Evolutionary conservation across 2,797 vertebrate species (phyloP), one percentile per base, ranked within the genome.

Genomic region (Pterois miles): DNA sequence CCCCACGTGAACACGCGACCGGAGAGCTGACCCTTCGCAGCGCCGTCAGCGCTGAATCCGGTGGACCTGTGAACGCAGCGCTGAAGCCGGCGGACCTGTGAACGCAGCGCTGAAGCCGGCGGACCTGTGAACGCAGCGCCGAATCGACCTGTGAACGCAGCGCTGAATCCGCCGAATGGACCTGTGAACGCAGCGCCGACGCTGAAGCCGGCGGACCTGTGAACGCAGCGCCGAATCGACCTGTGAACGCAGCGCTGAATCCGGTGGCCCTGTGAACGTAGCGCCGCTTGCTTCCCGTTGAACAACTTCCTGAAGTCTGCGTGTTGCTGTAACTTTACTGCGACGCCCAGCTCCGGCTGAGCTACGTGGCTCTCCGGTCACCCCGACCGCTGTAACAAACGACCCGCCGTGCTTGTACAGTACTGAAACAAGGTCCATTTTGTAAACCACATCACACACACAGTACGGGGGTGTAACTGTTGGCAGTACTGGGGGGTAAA

Each of bases 291-390:
- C 34, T 12, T 0, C 50, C 14, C 60, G 18, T 48, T 18, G 31
- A 59, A 65, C 81, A 91, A 91, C 91, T 92, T 92, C 57, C 91
- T 90, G 83, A 85, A 90, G 58, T 87, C 71, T 0, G 6, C 48
- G 57, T 52, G 57, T 65, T 71, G 27, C 40, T 48, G 38, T 20
- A 88, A 89, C 78, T 89, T 91, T n/a, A 31, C 68, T 46, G 80
- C 33, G 43, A 48, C 74, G 76, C 76, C 46, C 27, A 14, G 75
- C 71, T 70, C 8, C 60, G 4, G 76, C 0, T 58, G 1, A 22
- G 84, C 84, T 65, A 89, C 92, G 91, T 86, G 88, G 85, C 84
- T 64, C 33, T 31, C 9, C 1, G 3, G 1, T 8, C 36, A 14
- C 25, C 78, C 71, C 6, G 33, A 12, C n/a, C n/a, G 31, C 33